Conservation (phyloP, 30 jellyfish, hydroid and myxozoan genomes). For the Aurelia coerulea region DNA sequence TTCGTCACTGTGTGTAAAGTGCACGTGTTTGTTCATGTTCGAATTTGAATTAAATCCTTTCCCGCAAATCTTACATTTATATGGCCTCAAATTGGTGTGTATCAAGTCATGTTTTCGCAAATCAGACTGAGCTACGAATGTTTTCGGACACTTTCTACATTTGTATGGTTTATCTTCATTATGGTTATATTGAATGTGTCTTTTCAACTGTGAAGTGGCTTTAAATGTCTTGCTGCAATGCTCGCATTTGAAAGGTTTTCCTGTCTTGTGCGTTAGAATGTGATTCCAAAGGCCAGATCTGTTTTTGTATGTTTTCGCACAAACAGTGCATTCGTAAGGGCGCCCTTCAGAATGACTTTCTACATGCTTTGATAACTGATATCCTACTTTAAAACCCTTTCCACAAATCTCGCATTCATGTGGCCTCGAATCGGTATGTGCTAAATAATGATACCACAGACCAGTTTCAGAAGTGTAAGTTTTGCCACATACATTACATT, state of each 20-base stretch:
- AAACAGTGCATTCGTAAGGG: not conserved
- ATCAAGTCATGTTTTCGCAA: not conserved
- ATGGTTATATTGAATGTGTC: not conserved
- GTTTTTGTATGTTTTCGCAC: not conserved
- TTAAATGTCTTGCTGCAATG: not conserved
- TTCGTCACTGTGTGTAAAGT: not conserved
- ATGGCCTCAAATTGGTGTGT: not conserved
- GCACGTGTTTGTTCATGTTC: not conserved
- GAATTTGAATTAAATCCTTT: not conserved
- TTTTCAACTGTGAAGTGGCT: not conserved
- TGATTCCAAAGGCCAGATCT: not conserved
- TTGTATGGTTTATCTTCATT: not conserved
- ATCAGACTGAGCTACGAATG: not conserved
- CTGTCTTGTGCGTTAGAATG: not conserved
- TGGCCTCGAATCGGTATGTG: constrained; percentile 8
- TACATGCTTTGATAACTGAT: not conserved
- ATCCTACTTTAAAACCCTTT: not conserved
- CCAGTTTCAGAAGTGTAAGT: not conserved
- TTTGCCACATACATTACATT: not conserved
- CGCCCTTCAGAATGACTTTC: not conserved
- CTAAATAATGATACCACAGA: not conserved
- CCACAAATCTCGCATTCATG: constrained; percentile 2
- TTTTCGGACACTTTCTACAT: not conserved
- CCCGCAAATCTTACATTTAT: not conserved
- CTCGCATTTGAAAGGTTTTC: not conserved